These are phyloP conservation scores for Heliconius charithonia DNA, from an alignment of 2,888 invertebrate genomes.

Conservation along the genomic window DNA sequence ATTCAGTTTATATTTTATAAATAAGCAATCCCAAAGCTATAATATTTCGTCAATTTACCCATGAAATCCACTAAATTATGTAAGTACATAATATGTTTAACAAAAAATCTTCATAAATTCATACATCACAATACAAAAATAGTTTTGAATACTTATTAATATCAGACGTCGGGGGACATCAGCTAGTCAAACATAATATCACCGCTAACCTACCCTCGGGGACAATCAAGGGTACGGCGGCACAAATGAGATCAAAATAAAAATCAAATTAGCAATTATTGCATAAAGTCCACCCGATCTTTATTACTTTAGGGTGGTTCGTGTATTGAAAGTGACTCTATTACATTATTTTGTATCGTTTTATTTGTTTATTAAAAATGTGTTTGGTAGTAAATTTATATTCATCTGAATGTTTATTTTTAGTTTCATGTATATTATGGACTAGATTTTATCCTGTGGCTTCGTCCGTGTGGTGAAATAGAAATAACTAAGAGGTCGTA, in stretches of 20 bases:
- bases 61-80: too few species aligned
- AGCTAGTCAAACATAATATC: slow-evolving; percentile 30
- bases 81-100: too few species aligned
- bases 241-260: slow-evolving; percentile 77
- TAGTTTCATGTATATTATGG: background rate
- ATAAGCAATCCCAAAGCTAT: too few species aligned
- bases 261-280: slow-evolving; percentile 53
- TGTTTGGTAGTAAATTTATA: background rate
- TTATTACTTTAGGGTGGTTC: slow-evolving; percentile 59
- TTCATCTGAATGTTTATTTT: background rate
- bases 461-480: too few species aligned
- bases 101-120: too few species aligned
- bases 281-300: slow-evolving; percentile 54
- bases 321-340: slow-evolving; percentile 34
- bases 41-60: too few species aligned
- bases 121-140: slow-evolving; percentile 3
- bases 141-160: background rate
- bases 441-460: too few species aligned
- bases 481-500: too few species aligned
- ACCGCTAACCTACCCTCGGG: slow-evolving; percentile 54
- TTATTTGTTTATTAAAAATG: background rate
- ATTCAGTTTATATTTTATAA: too few species aligned
- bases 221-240: slow-evolving; percentile 61
- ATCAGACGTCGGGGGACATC: background rate
- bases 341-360: slow-evolving; percentile 6